Conservation (phyloP, 2,888 invertebrate species). For the Pyrochroa serraticornis region DNA sequence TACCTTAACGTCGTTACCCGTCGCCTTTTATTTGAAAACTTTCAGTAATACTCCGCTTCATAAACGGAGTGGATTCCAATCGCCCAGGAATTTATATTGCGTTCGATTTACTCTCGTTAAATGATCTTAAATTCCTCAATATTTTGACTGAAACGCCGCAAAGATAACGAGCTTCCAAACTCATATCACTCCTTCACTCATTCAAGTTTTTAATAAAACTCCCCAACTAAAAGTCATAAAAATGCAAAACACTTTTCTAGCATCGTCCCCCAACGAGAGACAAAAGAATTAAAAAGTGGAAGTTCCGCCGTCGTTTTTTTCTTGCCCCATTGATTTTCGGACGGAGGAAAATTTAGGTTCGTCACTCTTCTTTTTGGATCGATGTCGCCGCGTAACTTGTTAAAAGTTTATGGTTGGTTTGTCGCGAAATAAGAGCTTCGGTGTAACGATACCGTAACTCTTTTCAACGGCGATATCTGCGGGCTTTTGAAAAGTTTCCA, state of each 20-base stretch:
- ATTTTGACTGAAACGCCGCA: background rate
- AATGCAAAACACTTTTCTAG: constrained; percentile 12
- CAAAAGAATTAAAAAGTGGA: constrained; percentile 3
- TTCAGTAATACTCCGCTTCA: constrained; percentile 47
- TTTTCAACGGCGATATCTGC: constrained; percentile 11
- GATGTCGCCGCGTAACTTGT: constrained; percentile 18
- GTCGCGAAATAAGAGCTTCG: background rate
- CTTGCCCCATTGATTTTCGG: too few relatives aligned
- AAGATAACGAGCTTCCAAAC: too few relatives aligned
- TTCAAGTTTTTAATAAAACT: constrained; percentile 15
- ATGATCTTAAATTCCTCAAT: constrained; percentile 32
- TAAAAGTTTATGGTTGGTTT: constrained; percentile 26
- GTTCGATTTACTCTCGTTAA: constrained; percentile 46
- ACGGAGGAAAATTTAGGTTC: too few relatives aligned
- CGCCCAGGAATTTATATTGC: constrained; percentile 53
- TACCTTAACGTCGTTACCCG: constrained; percentile 25
- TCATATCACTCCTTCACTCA: too few relatives aligned
- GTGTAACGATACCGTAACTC: constrained; percentile 6
- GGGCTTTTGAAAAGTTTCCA: constrained; percentile 16
- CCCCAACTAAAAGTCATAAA: constrained; percentile 3
- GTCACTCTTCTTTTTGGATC: background rate
- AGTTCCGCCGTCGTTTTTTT: too few relatives aligned
- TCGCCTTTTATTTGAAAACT: constrained; percentile 47
- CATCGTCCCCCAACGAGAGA: background rate
- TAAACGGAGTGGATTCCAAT: constrained; percentile 39